Evolutionary conservation across 2,888 invertebrate species (phyloP).

Genomic region (Lumbricus terrestris): DNA sequence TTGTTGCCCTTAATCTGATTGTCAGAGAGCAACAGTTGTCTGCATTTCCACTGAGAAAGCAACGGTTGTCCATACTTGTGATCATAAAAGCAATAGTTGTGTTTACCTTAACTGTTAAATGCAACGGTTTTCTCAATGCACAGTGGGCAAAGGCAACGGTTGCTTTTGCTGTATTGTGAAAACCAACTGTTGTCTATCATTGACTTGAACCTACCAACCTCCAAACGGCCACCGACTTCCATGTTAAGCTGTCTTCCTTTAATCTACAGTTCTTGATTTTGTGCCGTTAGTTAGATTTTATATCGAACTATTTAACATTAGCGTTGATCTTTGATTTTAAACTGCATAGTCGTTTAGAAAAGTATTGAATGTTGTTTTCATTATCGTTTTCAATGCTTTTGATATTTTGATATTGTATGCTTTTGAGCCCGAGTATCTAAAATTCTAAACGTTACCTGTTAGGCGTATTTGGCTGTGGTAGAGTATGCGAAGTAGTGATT

Average conservation of each 20-base stretch:
- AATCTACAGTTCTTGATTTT: neutral
- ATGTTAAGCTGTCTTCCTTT: neutral
- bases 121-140: neutral
- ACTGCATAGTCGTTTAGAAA: neutral
- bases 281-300: neutral
- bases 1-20: no score
- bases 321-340: neutral
- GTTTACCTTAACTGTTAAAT: neutral
- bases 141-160: neutral
- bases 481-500: neutral
- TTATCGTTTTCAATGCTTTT: neutral
- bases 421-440: neutral
- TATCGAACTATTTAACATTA: neutral
- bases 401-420: neutral
- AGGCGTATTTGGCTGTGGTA: no score
- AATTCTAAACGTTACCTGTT: no score
- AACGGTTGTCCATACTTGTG: neutral
- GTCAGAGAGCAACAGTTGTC: no score
- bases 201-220: neutral
- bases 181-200: neutral
- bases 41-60: no score
- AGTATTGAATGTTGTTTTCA: neutral
- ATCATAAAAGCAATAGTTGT: neutral
- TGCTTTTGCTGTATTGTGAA: neutral
- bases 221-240: neutral